These are phyloP conservation scores for Lagorchestes hirsutus DNA, from an alignment of 2,797 vertebrate species.

Conservation along the genomic window DNA sequence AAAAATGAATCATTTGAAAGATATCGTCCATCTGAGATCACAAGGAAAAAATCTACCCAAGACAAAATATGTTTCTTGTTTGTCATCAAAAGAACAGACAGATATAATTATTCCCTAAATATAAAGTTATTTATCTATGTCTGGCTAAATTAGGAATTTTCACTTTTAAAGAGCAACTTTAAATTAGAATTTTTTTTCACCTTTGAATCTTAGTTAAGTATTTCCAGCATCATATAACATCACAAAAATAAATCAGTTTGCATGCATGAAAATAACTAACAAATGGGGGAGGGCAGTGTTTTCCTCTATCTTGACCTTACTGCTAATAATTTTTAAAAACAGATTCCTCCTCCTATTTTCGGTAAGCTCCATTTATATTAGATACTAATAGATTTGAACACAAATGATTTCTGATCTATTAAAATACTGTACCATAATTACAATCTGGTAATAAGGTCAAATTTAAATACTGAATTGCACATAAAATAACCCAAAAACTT, in stretches of 20 bases:
- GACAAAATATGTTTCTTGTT: background rate
- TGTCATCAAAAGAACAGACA: background rate
- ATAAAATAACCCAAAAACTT: background rate
- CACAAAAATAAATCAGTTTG: background rate
- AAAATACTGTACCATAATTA: background rate
- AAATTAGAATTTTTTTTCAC: background rate
- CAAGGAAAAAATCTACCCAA: background rate
- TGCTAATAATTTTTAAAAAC: background rate
- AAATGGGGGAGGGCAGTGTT: background rate
- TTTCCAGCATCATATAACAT: background rate
- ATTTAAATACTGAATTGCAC: background rate
- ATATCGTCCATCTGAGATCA: background rate
- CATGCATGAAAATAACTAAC: background rate
- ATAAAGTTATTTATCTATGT: background rate
- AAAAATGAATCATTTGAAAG: background rate
- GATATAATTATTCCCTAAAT: background rate
- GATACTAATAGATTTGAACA: background rate
- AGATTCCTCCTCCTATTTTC: background rate
- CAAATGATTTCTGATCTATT: background rate
- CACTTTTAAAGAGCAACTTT: background rate
- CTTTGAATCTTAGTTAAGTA: background rate
- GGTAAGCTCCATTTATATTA: background rate
- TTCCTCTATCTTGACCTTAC: background rate
- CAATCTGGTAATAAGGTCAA: background rate
- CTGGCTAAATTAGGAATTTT: background rate